These are phyloP conservation scores for Oscheius sp. DNA, from an alignment of 1,140 invertebrate genomes.

Conservation along the genomic window DNA sequence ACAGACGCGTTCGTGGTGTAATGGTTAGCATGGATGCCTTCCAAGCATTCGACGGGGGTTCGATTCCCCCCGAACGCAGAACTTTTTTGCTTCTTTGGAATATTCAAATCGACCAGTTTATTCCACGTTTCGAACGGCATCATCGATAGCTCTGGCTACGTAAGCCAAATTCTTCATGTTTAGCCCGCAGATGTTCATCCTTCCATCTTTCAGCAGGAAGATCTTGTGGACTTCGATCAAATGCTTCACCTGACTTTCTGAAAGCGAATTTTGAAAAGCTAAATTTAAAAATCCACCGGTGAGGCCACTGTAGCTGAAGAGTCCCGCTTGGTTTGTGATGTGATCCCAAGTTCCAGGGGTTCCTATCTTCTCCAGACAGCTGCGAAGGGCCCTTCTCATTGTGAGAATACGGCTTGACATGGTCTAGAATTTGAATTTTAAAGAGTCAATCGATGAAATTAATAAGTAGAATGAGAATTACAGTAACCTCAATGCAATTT, in stretches of 20 bases:
- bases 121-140: constrained; percentile 47
- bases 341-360: constrained; percentile 93
- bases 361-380: constrained; percentile 72
- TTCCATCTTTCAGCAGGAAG: constrained; percentile 82
- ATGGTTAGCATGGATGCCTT: neutral
- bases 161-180: constrained; percentile 84
- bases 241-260: constrained; percentile 62
- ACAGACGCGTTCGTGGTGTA: neutral
- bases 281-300: too few relatives aligned
- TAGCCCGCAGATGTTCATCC: constrained; percentile 91
- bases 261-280: too few relatives aligned
- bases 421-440: too few relatives aligned
- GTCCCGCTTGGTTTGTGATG: constrained; percentile 89
- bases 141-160: constrained; percentile 71
- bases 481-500: too few relatives aligned
- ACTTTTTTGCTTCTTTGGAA: too few relatives aligned
- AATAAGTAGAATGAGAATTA: too few relatives aligned
- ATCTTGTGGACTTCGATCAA: constrained; percentile 71
- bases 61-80: neutral
- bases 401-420: constrained; percentile 87
- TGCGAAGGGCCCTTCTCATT: constrained; percentile 78
- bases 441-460: too few relatives aligned
- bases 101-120: too few relatives aligned
- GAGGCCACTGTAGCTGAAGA: constrained; percentile 95
- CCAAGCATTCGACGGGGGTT: neutral